Conservation (phyloP, 2,797 vertebrate genomes). For the Neosilurus hyrtlii region DNA sequence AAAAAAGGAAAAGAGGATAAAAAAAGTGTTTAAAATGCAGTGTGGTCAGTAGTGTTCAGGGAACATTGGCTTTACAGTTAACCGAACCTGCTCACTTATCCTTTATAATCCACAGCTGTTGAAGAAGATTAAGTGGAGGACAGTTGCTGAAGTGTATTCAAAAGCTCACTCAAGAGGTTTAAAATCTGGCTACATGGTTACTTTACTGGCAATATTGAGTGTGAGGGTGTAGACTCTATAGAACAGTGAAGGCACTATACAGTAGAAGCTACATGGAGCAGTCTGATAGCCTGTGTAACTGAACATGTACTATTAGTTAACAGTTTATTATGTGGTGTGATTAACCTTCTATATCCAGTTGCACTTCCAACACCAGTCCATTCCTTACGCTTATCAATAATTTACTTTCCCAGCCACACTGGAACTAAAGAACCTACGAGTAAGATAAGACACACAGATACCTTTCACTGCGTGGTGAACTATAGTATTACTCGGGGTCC, state of each 20-base stretch:
- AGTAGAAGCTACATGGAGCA: slow-evolving; percentile 1
- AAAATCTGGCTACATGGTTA: background rate
- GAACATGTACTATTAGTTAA: slow-evolving; percentile 32
- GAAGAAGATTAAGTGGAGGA: background rate
- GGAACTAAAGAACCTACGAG: slow-evolving; percentile 45
- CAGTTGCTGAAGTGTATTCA: background rate
- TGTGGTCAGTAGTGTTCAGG: background rate
- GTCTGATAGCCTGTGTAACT: slow-evolving; percentile 13
- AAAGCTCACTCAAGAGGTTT: background rate
- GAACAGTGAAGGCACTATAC: background rate
- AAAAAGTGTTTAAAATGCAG: background rate
- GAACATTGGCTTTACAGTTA: background rate
- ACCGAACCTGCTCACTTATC: background rate
- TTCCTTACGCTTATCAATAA: slow-evolving; percentile 50
- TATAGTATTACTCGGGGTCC: slow-evolving; percentile 34
- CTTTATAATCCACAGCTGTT: background rate
- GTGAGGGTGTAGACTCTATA: background rate
- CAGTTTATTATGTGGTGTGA: slow-evolving; percentile 38
- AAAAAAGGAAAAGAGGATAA: background rate
- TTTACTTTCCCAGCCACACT: slow-evolving; percentile 46
- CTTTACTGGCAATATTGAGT: background rate
- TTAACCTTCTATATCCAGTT: slow-evolving; percentile 44
- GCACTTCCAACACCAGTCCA: slow-evolving; percentile 23
- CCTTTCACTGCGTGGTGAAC: slow-evolving; percentile 43
- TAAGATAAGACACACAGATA: slow-evolving; percentile 39